Evolutionary conservation across 2,113 vertebrate species (phyloP), one percentile per base, ranked within the genome.

Genomic region (Lepisosteus osseus): DNA sequence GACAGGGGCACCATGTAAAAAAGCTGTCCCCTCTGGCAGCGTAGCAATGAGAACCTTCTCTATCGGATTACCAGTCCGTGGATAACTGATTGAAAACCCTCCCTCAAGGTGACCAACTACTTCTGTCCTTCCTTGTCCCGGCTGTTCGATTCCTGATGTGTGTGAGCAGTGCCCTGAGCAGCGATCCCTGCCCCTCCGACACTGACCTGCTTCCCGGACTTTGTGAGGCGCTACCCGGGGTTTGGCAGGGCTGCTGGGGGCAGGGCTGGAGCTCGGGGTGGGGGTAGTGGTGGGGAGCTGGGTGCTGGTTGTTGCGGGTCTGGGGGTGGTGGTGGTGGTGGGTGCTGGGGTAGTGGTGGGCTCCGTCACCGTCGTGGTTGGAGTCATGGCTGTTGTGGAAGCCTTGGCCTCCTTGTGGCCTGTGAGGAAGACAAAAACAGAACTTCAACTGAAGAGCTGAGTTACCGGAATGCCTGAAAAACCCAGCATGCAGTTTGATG

Each of bases 161-260:
- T 29, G 29, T 29, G 29, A 29, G 29, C 29, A 29, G 29, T 29
- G 29, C 29, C 29, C 29, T 29, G 29, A 29, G 29, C 29, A 29
- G 29, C 29, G 29, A 29, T 29, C 29, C 29, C 29, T 29, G 29
- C 29, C 29, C 29, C 29, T 9, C 47, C 9, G 47, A 68, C 78
- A 90, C 92, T 88, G 82, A 98, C 97, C 97, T 85, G 72, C 87
- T 12, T 95, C 95, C 78, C 86, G 84, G 85, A 90, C 80, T 82
- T 92, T 92, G 2, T 94, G 90, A n/a, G 85, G 73, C 6, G 74
- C 77, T 0, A 87, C 84, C 42, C 86, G 88, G 40, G 86, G 74
- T 83, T 87, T 95, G 67, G 81, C 64, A 40, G 86, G 76, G 67
- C 73, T 85, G 69, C 73, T 91, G 12, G 87, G 75, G 15, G 86